Evolutionary conservation across 2,113 vertebrate genomes (phyloP).

Genomic region (Actenoides lindsayi): DNA sequence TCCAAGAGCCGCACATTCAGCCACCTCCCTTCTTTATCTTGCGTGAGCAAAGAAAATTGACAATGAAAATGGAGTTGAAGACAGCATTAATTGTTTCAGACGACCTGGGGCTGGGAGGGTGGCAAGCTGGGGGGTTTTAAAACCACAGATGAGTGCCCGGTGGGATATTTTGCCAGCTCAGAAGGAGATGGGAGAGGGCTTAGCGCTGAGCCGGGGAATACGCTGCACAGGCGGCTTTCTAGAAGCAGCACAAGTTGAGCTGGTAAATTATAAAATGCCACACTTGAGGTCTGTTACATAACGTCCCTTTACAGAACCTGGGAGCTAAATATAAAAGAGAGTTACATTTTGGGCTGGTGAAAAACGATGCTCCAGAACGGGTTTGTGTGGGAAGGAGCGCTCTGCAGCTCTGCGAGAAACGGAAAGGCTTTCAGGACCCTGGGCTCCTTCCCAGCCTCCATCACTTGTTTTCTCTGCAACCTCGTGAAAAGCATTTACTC

Average conservation of each 20-base stretch:
- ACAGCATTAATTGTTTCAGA: neutral
- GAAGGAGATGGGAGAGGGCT: neutral
- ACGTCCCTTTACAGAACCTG: constrained; percentile 53
- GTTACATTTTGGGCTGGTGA: constrained; percentile 48
- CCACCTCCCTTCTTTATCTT: neutral
- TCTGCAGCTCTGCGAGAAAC: neutral
- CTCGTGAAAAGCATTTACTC: neutral
- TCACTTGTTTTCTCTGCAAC: neutral
- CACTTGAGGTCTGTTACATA: constrained; percentile 66
- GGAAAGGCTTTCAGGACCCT: neutral
- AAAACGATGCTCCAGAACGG: constrained; percentile 6
- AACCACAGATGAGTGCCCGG: neutral
- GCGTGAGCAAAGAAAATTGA: neutral
- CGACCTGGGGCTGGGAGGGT: fast-evolving
- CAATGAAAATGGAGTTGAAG: neutral
- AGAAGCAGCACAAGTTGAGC: constrained; percentile 41
- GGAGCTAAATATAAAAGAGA: constrained; percentile 71
- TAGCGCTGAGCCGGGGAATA: fast-evolving
- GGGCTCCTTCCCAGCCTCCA: neutral
- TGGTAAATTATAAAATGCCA: constrained; percentile 64
- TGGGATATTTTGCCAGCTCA: neutral
- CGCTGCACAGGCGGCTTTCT: neutral
- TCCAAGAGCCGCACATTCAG: neutral
- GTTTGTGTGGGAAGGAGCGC: constrained; percentile 47
- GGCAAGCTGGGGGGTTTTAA: neutral